Evolutionary conservation across 2,113 vertebrate species (phyloP).

Genomic region (Aplodontia rufa): DNA sequence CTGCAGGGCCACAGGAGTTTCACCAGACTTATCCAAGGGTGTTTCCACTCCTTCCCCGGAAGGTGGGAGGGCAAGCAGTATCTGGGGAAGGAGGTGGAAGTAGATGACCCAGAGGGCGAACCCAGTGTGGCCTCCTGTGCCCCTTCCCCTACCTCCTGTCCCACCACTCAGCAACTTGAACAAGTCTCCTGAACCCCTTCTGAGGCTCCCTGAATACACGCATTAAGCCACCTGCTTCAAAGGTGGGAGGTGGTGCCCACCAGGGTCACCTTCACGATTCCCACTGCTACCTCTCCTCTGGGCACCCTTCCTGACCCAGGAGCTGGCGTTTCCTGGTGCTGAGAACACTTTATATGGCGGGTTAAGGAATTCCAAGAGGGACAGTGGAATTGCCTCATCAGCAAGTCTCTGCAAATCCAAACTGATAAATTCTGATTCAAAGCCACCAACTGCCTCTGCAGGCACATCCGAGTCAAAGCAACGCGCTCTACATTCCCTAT

Average conservation of each 20-base stretch:
- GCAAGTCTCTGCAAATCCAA: neutral
- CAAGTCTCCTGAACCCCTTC: neutral
- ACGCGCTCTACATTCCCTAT: accelerated
- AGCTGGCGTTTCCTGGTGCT: accelerated
- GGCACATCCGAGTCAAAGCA: neutral
- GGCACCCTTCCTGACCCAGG: neutral
- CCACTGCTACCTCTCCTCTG: accelerated
- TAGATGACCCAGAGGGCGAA: accelerated
- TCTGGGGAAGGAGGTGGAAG: accelerated
- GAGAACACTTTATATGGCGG: accelerated
- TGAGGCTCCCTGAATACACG: neutral
- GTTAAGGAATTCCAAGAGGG: neutral
- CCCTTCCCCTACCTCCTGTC: accelerated
- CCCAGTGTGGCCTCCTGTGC: accelerated
- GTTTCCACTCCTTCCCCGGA: neutral
- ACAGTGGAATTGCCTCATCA: too few species aligned
- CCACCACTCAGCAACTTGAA: too few species aligned
- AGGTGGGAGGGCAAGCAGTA: accelerated
- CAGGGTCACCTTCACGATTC: neutral
- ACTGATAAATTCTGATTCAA: accelerated
- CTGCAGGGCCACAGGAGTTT: accelerated
- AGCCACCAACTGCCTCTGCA: neutral
- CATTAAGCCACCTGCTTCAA: accelerated
- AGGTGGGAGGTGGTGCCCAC: accelerated
- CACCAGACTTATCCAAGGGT: accelerated